Conservation (phyloP, 2,797 vertebrate genomes). For the Poecilia gillii region DNA sequence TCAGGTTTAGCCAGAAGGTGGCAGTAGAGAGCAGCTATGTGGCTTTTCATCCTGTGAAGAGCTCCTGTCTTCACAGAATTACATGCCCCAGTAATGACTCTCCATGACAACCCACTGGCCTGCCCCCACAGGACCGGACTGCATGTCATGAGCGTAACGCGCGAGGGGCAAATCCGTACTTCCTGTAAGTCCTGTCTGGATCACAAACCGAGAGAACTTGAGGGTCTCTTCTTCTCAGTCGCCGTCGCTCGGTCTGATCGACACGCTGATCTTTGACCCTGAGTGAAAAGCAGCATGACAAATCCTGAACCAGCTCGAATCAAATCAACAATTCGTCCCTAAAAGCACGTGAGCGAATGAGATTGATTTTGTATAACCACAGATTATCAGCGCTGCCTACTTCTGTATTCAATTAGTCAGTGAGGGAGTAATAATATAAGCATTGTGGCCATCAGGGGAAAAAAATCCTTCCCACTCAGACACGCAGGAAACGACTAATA, state of each 20-base stretch:
- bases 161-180: conserved; percentile 27
- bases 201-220: conserved; percentile 25
- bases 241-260: conserved; percentile 19
- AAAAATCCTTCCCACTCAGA: conserved; percentile 54
- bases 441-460: conserved; percentile 44
- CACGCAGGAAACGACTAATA: conserved; percentile 58
- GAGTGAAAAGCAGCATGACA: conserved; percentile 23
- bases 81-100: conserved; percentile 60
- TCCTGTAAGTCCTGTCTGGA: conserved; percentile 50
- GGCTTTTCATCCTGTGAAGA: conserved; percentile 38
- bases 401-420: conserved; percentile 50
- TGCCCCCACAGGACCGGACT: conserved; percentile 37
- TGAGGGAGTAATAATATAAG: conserved; percentile 48
- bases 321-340: neutral
- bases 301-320: conserved; percentile 38
- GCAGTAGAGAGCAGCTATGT: conserved; percentile 42
- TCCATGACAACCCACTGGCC: conserved; percentile 47
- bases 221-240: conserved; percentile 29
- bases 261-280: conserved; percentile 23
- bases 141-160: conserved; percentile 23
- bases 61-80: conserved; percentile 56
- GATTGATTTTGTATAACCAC: conserved; percentile 13
- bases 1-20: conserved; percentile 48
- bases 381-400: conserved; percentile 30
- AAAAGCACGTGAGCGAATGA: conserved; percentile 12